Conservation (phyloP, 2,888 invertebrate genomes). For the Boloria euphrosyne region DNA sequence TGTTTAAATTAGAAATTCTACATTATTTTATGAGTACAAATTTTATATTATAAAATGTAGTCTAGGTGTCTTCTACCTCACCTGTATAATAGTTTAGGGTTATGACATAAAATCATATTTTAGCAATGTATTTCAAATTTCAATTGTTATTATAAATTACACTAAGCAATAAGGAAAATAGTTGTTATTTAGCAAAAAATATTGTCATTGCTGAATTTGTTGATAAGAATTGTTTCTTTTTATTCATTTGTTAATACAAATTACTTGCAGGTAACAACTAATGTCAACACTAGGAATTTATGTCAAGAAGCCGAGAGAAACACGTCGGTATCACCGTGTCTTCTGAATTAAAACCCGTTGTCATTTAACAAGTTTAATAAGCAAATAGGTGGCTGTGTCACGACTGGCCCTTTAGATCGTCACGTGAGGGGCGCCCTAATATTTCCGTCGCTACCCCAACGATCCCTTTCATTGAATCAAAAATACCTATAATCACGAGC, state of each 20-base stretch:
- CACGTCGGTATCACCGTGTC: conserved; percentile 13
- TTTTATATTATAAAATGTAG: no score
- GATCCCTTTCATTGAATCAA: conserved; percentile 69
- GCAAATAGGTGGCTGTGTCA: conserved; percentile 38
- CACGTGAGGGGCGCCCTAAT: conserved; percentile 51
- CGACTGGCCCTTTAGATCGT: conserved; percentile 39
- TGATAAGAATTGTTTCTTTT: no score
- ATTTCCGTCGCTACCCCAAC: conserved; percentile 69
- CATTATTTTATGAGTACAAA: background rate
- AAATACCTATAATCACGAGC: conserved; percentile 64
- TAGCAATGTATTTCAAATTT: no score
- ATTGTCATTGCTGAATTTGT: no score
- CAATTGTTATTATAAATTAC: no score
- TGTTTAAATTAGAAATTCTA: conserved; percentile 12
- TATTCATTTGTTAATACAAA: no score
- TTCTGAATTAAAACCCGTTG: conserved; percentile 21
- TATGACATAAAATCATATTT: no score
- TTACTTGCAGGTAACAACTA: no score
- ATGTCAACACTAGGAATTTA: background rate
- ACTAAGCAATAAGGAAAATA: no score
- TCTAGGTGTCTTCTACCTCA: no score
- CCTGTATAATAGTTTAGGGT: no score
- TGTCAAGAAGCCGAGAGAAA: conserved; percentile 15
- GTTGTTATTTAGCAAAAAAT: no score
- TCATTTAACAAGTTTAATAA: conserved; percentile 35